These are phyloP conservation scores for Mormyrus lacerda DNA, from an alignment of 2,113 vertebrate species.

Conservation along the genomic window DNA sequence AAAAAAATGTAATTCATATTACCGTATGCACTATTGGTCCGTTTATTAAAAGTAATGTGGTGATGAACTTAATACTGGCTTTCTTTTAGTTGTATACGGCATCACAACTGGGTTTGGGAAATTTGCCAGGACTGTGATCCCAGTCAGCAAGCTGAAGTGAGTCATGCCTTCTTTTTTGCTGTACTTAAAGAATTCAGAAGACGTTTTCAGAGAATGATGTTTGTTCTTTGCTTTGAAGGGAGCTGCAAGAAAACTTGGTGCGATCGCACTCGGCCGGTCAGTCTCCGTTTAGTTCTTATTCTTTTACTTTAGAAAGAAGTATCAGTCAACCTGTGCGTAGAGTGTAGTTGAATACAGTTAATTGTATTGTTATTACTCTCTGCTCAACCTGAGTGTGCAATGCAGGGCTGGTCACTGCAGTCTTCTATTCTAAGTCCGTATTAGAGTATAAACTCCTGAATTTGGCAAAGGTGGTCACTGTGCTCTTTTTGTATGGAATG, in stretches of 20 bases:
- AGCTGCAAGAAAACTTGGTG: slow-evolving; percentile 91
- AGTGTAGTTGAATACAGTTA: no score
- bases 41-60: background rate
- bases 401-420: background rate
- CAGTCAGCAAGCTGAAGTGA: slow-evolving; percentile 83
- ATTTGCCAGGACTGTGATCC: slow-evolving; percentile 92
- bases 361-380: background rate
- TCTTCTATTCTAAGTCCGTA: background rate
- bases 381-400: background rate
- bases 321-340: background rate
- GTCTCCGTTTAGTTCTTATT: background rate
- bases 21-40: background rate
- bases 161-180: background rate
- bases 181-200: background rate
- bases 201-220: slow-evolving; percentile 6
- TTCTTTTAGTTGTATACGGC: slow-evolving; percentile 85
- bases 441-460: background rate
- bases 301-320: background rate
- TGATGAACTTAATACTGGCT: background rate
- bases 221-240: slow-evolving; percentile 58
- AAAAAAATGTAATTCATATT: background rate
- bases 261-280: slow-evolving; percentile 95
- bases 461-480: background rate
- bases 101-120: slow-evolving; percentile 98
- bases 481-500: slow-evolving; percentile 25